Evolutionary conservation across 2,888 invertebrate species (phyloP).

Genomic region (Falcaria lacertinaria): DNA sequence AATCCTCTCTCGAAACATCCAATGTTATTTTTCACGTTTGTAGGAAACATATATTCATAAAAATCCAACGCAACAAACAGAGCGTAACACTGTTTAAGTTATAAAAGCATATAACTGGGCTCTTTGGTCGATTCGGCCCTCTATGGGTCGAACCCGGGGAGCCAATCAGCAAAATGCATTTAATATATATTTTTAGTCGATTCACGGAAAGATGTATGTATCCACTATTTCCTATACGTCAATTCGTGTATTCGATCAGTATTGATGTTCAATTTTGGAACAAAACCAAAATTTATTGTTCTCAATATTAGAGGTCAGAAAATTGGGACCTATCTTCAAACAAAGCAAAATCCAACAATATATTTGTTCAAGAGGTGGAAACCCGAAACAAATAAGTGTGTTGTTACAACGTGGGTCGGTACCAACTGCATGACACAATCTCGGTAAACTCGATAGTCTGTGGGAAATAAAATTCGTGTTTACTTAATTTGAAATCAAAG

Average conservation of each 20-base stretch:
- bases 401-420: neutral
- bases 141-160: no score
- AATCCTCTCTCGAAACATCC: neutral
- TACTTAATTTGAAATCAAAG: slow-evolving; percentile 9
- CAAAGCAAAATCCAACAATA: neutral
- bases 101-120: no score
- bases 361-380: neutral
- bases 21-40: neutral
- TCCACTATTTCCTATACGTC: no score
- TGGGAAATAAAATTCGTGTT: slow-evolving; percentile 3
- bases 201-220: no score
- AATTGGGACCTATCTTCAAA: neutral
- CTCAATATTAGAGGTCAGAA: neutral
- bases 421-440: neutral
- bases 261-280: no score
- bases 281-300: no score
- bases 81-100: no score
- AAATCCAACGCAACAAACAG: no score
- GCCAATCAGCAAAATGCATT: no score
- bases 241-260: no score
- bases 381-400: neutral
- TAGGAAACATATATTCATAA: neutral
- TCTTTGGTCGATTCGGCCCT: no score
- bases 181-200: no score
- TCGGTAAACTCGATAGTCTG: neutral